These are phyloP conservation scores for Plectrocnemia conspersa DNA, from an alignment of 1,140 invertebrate species.

Conservation along the genomic window DNA sequence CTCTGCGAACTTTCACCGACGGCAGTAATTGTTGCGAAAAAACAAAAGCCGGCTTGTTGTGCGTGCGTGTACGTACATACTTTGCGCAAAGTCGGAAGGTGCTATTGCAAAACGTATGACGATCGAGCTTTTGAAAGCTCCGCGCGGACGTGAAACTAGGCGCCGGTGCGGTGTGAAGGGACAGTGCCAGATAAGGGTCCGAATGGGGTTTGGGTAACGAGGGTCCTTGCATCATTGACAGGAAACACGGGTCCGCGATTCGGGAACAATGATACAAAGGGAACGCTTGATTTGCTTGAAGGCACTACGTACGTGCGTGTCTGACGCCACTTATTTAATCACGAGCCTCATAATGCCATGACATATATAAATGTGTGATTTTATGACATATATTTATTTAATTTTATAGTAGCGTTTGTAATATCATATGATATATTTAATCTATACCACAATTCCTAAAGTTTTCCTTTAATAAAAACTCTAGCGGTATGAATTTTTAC, in stretches of 20 bases:
- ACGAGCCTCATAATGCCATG: no score
- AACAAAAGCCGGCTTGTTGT: conserved; percentile 5
- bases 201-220: neutral
- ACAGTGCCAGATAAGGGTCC: conserved; percentile 1
- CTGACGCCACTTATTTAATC: conserved; percentile 20
- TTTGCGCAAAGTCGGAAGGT: neutral
- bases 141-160: conserved; percentile 2
- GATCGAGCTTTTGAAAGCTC: neutral
- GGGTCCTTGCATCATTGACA: conserved; percentile 10
- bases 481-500: no score
- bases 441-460: no score
- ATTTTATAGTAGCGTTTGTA: no score
- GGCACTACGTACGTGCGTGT: conserved; percentile 13
- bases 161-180: no score
- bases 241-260: conserved; percentile 20
- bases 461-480: no score
- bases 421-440: no score
- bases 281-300: conserved; percentile 14
- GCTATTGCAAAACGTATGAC: neutral
- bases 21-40: conserved; percentile 20
- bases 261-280: conserved; percentile 13
- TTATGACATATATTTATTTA: no score
- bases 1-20: conserved; percentile 12
- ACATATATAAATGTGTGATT: no score
- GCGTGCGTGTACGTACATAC: neutral